Evolutionary conservation across 2,888 invertebrate genomes (phyloP).

Genomic region (Drosophila helvetica): DNA sequence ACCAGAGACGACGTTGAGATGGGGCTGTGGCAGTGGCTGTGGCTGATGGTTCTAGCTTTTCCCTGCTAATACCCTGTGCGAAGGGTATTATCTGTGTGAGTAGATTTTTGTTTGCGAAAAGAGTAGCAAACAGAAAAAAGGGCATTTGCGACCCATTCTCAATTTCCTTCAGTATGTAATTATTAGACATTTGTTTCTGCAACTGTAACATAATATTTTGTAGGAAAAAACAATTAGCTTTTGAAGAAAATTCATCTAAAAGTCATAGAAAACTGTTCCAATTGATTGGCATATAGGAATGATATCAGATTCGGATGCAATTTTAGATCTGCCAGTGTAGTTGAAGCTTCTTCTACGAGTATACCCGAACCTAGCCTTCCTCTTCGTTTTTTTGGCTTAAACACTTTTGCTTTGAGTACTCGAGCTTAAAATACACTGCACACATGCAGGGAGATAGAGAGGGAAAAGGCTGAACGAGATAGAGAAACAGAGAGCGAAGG

Average conservation of each 20-base stretch:
- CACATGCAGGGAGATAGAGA: conserved; percentile 24
- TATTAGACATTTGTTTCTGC: too few species aligned
- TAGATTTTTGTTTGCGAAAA: background rate
- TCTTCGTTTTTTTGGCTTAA: conserved; percentile 57
- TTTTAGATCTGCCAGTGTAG: background rate
- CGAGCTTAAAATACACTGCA: conserved; percentile 68
- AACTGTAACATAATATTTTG: too few species aligned
- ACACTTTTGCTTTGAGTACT: conserved; percentile 68
- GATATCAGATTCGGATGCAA: background rate
- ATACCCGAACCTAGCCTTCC: background rate
- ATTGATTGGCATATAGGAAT: too few species aligned
- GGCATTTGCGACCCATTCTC: background rate
- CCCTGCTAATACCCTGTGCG: background rate
- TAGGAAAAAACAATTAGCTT: too few species aligned
- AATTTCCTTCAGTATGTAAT: too few species aligned
- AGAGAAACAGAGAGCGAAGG: conserved; percentile 24
- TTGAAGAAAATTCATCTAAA: too few species aligned
- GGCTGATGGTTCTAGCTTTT: conserved; percentile 33
- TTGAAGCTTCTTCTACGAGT: background rate
- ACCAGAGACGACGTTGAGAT: conserved; percentile 51
- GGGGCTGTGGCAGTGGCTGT: conserved; percentile 16
- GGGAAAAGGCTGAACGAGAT: conserved; percentile 8
- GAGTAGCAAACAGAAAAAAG: background rate
- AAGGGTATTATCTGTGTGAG: background rate
- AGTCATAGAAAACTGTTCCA: too few species aligned